Base-by-base conservation (phyloP, 2,113 vertebrate species). In the Smithornis capensis region DNA sequence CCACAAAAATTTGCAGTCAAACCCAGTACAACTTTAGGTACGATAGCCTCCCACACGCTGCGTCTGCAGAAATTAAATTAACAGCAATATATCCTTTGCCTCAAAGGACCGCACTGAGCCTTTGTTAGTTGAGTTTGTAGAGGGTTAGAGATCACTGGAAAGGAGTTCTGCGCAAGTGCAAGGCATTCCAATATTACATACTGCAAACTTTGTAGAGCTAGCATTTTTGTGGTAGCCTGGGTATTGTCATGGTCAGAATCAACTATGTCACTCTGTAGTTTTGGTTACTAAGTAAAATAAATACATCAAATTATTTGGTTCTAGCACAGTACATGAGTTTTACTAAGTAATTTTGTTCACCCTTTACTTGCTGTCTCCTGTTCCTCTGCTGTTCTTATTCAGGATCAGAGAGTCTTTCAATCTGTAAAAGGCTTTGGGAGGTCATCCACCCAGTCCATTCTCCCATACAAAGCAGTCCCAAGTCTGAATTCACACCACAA, bases 201-300 rank as follows among this genome's bases (percentile, higher is more conserved):
- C 74, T 80, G 19, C 63, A 92, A 94, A 42, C 53, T 70, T 87
- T 31, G 45, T 70, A 14, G 38, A 95, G 57, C 42, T 95, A 40
- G 63, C 80, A 5, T 70, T 96, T 95, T 90, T 87, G 78, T 77
- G 67, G 68, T 52, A 90, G 78, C 67, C 75, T 94, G 71, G 94
- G 90, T 78, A 95, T 59, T 80, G 78, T 60, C 3, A 1, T 70
- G 78, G 87, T 96, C 94, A 93, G 78, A 95, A 83, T 63, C 91
- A 89, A 50, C 79, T 76, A 76, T 79, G 37, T 95, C 84, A 65
- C 70, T 42, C 64, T 27, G 42, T 62, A 85, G 57, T 75, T 93
- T 87, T 38, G 29, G 89, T 95, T 95, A 89, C 89, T 69, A 96
- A 89, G 89, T 65, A 78, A 95, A 97, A 96, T 45, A 94, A 96